Evolutionary conservation across 1,140 invertebrate species (phyloP), one percentile per base, ranked within the genome.

Genomic region (Adelges cooleyi): DNA sequence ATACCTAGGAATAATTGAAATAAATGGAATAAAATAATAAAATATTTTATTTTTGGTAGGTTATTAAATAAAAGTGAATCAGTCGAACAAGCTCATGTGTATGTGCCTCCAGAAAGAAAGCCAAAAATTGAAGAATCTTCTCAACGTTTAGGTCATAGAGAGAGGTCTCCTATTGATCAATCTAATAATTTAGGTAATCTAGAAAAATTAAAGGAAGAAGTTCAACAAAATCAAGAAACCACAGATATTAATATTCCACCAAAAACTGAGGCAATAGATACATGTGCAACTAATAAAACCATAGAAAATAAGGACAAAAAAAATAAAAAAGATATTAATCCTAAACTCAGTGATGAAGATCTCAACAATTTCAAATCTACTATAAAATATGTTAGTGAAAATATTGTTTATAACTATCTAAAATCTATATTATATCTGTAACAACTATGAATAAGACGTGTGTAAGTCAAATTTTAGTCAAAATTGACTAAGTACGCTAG

Each of bases 31-130:
- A n/a, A n/a, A n/a, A n/a, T n/a, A n/a, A n/a, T n/a, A n/a, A n/a
- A n/a, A n/a, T n/a, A n/a, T n/a, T n/a, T n/a, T n/a, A n/a, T 33
- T 33, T 44, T 25, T 33, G n/a, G 1, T 48, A 62, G 56, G n/a
- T 62, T 62, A 20, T 8, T 62, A 20, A 62, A 62, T 13, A 62
- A 62, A 62, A 62, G 46, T 46, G 56, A 62, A 62, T 62, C 17
- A n/a, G 56, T 27, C 27, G 42, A 62, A 10, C 56, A 62, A 62
- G 56, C 56, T 33, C 42, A 62, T 33, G 42, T 62, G 9, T 62
- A 62, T 48, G 42, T 62, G 4, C 56, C 56, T 48, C 10, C 42
- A 20, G 56, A n/a, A 29, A 48, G 56, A 48, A 62, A 62, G 33
- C 56, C 42, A 48, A 62, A 62, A 62, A 6, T 48, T 48, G 56